These are phyloP conservation scores for Cochlearius cochlearius DNA, from an alignment of 2,113 vertebrate genomes.

Conservation along the genomic window DNA sequence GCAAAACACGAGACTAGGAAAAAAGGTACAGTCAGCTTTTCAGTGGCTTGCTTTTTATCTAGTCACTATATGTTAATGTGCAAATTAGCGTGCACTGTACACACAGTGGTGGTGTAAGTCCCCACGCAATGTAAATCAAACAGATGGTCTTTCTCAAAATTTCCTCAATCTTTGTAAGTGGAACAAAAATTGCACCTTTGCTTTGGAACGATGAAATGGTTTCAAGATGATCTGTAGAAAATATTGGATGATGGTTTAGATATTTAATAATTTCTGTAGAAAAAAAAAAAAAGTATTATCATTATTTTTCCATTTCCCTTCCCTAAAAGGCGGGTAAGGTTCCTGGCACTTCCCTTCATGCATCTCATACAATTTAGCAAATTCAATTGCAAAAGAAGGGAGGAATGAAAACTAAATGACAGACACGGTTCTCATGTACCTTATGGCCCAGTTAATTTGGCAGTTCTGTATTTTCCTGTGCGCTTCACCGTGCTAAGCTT, in stretches of 20 bases:
- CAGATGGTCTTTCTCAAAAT: not conserved
- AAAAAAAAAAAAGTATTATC: not conserved
- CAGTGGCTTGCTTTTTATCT: not conserved
- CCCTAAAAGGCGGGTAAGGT: not conserved
- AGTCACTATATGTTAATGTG: not conserved
- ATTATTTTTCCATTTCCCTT: not conserved
- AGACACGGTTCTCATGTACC: not conserved
- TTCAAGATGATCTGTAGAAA: slow-evolving; percentile 5
- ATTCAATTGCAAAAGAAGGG: not conserved
- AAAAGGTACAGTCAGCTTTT: not conserved
- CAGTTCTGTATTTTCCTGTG: not conserved
- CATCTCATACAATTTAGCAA: not conserved
- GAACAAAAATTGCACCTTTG: not conserved
- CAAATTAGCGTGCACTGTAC: not conserved
- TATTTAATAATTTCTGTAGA: not conserved
- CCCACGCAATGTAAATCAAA: not conserved
- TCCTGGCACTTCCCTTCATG: not conserved
- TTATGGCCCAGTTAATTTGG: not conserved
- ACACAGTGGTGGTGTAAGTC: fast-evolving
- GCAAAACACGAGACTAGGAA: not conserved
- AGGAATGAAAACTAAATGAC: not conserved
- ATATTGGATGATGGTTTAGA: not conserved
- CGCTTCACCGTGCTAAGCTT: not conserved
- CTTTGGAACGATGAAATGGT: not conserved
- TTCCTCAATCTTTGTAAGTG: not conserved